These are phyloP conservation scores for Liopterus haemorrhoidalis DNA, from an alignment of 2,888 invertebrate species.

Conservation along the genomic window DNA sequence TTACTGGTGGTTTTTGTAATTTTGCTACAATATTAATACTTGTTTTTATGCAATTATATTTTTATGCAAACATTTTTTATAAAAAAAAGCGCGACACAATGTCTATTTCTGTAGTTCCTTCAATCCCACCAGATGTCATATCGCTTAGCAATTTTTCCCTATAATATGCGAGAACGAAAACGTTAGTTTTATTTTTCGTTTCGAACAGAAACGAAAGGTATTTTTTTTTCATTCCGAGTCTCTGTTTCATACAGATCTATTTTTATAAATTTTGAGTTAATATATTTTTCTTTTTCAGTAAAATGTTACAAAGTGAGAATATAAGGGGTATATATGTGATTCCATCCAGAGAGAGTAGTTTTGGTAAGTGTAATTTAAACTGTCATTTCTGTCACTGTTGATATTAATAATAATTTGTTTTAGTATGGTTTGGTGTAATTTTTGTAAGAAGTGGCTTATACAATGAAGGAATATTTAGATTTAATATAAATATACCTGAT, in stretches of 20 bases:
- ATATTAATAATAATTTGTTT: constrained; percentile 37
- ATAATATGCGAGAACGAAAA: too few species aligned
- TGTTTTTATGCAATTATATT: too few species aligned
- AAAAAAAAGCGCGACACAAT: too few species aligned
- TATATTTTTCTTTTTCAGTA: constrained; percentile 53
- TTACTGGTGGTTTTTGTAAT: too few species aligned
- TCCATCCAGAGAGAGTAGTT: constrained; percentile 78
- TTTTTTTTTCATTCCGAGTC: too few species aligned
- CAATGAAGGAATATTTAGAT: constrained; percentile 86
- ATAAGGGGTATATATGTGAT: constrained; percentile 87
- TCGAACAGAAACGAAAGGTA: too few species aligned
- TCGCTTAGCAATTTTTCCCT: too few species aligned
- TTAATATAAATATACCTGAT: constrained; percentile 77
- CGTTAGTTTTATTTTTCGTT: constrained; percentile 7
- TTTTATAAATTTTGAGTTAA: constrained; percentile 13
- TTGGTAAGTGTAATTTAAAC: constrained; percentile 56
- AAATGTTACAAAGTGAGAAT: constrained; percentile 78
- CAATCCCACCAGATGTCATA: too few species aligned
- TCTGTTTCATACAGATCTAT: constrained; percentile 16
- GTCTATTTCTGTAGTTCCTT: too few species aligned
- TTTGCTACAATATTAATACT: too few species aligned
- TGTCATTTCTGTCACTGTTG: constrained; percentile 10
- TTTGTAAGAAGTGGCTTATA: constrained; percentile 86
- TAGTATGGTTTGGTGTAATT: constrained; percentile 87
- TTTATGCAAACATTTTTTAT: too few species aligned